Conservation (phyloP, 2,888 invertebrate species). For the Siphlonurus alternatus region DNA sequence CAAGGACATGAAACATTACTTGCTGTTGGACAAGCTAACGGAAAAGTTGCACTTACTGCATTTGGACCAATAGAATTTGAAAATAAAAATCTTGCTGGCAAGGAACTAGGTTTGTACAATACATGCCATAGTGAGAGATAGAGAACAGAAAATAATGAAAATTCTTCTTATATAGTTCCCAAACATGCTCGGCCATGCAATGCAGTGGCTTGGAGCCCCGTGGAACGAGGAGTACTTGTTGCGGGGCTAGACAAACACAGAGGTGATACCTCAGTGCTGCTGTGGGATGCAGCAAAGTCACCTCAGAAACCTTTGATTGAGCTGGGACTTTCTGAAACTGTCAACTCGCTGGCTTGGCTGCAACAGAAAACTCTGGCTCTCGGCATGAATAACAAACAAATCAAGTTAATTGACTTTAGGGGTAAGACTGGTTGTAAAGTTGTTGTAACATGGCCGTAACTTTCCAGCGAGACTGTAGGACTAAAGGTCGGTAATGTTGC, state of each 20-base stretch:
- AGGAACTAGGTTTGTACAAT: slow-evolving; percentile 48
- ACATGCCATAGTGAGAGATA: neutral
- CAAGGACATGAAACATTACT: slow-evolving; percentile 55
- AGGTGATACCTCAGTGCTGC: slow-evolving; percentile 69
- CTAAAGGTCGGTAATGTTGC: neutral
- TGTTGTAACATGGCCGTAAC: neutral
- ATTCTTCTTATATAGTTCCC: slow-evolving; percentile 40
- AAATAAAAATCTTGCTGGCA: slow-evolving; percentile 47
- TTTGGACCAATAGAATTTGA: slow-evolving; percentile 54
- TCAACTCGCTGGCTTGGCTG: slow-evolving; percentile 75
- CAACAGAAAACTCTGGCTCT: slow-evolving; percentile 57
- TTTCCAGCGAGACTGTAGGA: neutral
- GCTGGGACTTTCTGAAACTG: slow-evolving; percentile 66
- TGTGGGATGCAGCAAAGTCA: slow-evolving; percentile 64
- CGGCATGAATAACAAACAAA: slow-evolving; percentile 78
- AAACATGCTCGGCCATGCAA: slow-evolving; percentile 74
- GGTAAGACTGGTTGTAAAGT: slow-evolving; percentile 38
- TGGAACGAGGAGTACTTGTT: slow-evolving; percentile 63
- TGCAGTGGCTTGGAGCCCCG: slow-evolving; percentile 72
- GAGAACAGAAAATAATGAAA: neutral
- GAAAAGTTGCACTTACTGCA: slow-evolving; percentile 66
- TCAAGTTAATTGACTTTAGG: slow-evolving; percentile 78
- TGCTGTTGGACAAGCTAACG: slow-evolving; percentile 77
- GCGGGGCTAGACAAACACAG: slow-evolving; percentile 80
- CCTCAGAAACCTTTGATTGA: slow-evolving; percentile 42